Base-by-base conservation (phyloP, 2,113 vertebrate species). In the Dryoscopus gambensis region DNA sequence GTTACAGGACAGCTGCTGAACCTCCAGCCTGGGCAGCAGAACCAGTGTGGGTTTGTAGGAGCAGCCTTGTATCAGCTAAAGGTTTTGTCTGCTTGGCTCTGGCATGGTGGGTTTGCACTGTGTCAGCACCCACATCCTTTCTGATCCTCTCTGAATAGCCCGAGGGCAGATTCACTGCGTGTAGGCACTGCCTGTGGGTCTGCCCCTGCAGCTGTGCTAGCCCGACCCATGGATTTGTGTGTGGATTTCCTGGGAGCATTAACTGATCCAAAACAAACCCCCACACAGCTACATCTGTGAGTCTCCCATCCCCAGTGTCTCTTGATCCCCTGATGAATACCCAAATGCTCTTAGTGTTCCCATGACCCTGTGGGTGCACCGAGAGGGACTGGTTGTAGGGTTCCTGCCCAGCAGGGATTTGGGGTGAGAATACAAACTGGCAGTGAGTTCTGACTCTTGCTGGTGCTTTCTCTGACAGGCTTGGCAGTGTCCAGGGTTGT, bases 91-190 rank as follows among this genome's bases (percentile, higher is more conserved):
- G 55, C 68, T 6, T 3, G 88, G 74, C 79, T 75, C 37, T 87
- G 11, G n/a, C 22, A 0, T 2, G 25, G 57, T 60, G 76, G 33
- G 11, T 74, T 89, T 86, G 57, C 8, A 6, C 59, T 21, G 44
- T 37, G 84, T 93, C 91, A 95, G 94, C 89, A 44, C 21, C 49
- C 7, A 0, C n/a, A 24, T 56, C 37, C 70, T 35, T 60, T 83
- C 57, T 86, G 80, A 84, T 93, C 75, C 91, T 49, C 37, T 77
- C 57, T 90, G 75, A 80, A 67, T 11, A 62, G 88, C 64, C 75
- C 52, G 57, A 31, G 50, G 75, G 71, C 90, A 90, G 42, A 93
- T 49, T 76, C 23, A 10, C 16, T 35, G 28, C 2, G 0, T 62
- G 55, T 84, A 11, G 88, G 79, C 80, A 8, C 55, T 80, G 11